A percentile compares a stretch with the other conserved stretches of the same genome.
Evolutionary conservation across 2,888 invertebrate species (phyloP).

Genomic region (Drosophila robusta): DNA sequence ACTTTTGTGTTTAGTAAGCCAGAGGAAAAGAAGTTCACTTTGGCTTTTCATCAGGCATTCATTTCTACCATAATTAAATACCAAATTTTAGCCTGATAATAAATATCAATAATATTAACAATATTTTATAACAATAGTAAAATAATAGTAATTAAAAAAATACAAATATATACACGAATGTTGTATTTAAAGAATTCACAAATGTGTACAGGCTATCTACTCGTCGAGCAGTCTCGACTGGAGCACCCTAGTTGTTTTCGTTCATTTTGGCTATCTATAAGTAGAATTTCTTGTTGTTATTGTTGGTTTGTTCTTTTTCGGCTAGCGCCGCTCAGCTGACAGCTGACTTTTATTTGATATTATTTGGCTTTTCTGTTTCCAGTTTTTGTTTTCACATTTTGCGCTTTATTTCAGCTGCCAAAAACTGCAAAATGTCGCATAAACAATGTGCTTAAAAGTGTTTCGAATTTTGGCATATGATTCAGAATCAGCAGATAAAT

Average conservation of each 20-base stretch:
- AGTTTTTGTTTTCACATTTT: constrained; percentile 29
- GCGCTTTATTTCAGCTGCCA: constrained; percentile 20
- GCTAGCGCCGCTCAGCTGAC: constrained; percentile 54
- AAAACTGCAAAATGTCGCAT: constrained; percentile 28
- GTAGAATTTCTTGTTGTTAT: constrained; percentile 13
- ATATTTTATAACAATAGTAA: too few relatives aligned
- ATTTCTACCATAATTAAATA: constrained; percentile 37
- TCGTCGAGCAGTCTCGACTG: background rate
- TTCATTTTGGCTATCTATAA: constrained; percentile 39
- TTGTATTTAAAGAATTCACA: background rate
- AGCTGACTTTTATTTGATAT: constrained; percentile 29
- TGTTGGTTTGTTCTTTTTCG: constrained; percentile 11
- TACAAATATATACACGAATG: background rate
- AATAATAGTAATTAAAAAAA: too few relatives aligned
- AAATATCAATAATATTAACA: too few relatives aligned
- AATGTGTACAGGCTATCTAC: background rate
- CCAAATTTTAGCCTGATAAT: constrained; percentile 29
- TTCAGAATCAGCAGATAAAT: constrained; percentile 43
- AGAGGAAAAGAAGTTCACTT: constrained; percentile 89
- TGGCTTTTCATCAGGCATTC: constrained; percentile 45
- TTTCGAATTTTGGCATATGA: constrained; percentile 42
- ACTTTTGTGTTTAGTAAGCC: constrained; percentile 98
- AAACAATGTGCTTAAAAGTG: constrained; percentile 22
- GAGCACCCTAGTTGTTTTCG: background rate
- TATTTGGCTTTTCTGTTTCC: constrained; percentile 33